A percentile compares a stretch with the other conserved stretches of the same genome.
These are phyloP conservation scores for Danio tinwini DNA, from an alignment of 2,797 vertebrate genomes.

Conservation along the genomic window DNA sequence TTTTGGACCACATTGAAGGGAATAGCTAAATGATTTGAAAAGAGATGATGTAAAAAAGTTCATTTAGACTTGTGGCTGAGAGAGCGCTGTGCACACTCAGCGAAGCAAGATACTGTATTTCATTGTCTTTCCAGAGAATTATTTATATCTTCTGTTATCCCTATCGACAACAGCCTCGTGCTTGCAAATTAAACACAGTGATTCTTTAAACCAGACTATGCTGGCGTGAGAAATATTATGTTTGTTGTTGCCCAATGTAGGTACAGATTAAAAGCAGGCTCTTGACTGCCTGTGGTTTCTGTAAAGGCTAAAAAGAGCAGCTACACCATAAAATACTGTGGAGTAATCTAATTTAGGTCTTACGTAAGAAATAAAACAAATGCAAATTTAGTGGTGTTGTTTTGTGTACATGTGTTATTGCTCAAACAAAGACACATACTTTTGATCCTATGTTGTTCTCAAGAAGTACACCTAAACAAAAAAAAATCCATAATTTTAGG, in stretches of 20 bases:
- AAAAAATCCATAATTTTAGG: background rate
- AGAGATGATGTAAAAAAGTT: background rate
- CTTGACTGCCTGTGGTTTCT: slow-evolving; percentile 5
- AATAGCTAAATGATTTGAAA: background rate
- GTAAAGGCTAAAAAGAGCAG: background rate
- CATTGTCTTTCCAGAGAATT: background rate
- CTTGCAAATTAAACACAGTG: background rate
- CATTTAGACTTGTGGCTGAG: background rate
- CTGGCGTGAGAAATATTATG: background rate
- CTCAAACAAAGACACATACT: background rate
- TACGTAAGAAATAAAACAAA: slow-evolving; percentile 7
- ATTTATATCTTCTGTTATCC: background rate
- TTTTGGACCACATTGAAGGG: background rate
- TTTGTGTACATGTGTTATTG: background rate
- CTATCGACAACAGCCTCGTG: background rate
- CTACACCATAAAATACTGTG: background rate
- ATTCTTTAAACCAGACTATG: background rate
- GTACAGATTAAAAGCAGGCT: slow-evolving; percentile 15
- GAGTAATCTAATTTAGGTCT: slow-evolving; percentile 7
- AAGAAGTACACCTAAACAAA: background rate
- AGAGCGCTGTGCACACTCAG: background rate
- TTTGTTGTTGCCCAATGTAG: background rate
- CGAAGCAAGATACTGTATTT: background rate
- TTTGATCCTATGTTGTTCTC: slow-evolving; percentile 3
- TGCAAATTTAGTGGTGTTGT: slow-evolving; percentile 13